phyloP scores from a whole-genome alignment of 2,888 invertebrate genomes.

The Odontocolon sp. region DNA sequence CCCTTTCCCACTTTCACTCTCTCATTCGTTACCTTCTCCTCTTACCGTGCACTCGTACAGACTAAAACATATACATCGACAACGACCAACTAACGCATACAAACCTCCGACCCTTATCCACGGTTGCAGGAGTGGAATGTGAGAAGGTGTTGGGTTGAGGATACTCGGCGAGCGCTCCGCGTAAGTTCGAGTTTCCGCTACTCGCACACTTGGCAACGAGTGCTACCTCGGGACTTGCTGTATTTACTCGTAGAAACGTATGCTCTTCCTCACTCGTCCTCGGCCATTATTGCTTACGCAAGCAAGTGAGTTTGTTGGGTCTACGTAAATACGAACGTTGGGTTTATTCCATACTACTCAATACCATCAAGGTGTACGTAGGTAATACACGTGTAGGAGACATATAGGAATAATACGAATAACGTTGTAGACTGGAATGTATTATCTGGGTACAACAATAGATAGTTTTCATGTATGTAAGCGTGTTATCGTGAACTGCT shows the following conservation, averaged over 20 bases:
- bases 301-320: slow-evolving; percentile 40
- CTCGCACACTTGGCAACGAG: slow-evolving; percentile 17
- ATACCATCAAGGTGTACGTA: not conserved
- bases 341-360: not conserved
- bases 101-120: slow-evolving; percentile 34
- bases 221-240: slow-evolving; percentile 5
- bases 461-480: not conserved
- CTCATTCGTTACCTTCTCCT: slow-evolving; percentile 40
- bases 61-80: slow-evolving; percentile 8
- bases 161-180: slow-evolving; percentile 42
- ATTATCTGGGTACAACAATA: too few relatives aligned
- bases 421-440: too few relatives aligned
- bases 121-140: not conserved
- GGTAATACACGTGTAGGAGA: too few relatives aligned
- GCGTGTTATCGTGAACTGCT: not conserved
- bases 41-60: slow-evolving; percentile 51
- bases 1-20: slow-evolving; percentile 23
- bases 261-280: slow-evolving; percentile 29
- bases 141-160: slow-evolving; percentile 46
- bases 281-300: slow-evolving; percentile 37
- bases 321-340: slow-evolving; percentile 33
- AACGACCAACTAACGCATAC: slow-evolving; percentile 18
- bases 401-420: too few relatives aligned
- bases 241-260: slow-evolving; percentile 18
- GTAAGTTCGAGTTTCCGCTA: slow-evolving; percentile 33